Base-by-base conservation (phyloP, 2,888 invertebrate genomes). In the Cataglyphis livida region DNA sequence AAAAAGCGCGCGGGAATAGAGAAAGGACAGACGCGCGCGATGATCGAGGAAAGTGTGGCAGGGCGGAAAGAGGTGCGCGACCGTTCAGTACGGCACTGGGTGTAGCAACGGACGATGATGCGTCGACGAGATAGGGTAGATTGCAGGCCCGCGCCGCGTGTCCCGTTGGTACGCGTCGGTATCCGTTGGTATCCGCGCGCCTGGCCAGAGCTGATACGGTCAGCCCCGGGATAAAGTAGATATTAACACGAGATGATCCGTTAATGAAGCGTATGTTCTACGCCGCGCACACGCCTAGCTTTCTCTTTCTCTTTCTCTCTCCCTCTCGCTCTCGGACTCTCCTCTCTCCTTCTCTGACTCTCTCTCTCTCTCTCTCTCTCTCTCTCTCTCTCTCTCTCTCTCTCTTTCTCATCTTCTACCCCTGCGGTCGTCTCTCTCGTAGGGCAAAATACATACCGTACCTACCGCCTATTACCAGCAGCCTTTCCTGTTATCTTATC, bases 211-310 rank as follows among this genome's bases (percentile, higher is more conserved):
- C 94, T 94, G 94, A 94, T 94, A 94, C 94, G 94, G 94, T 94
- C 94, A 94, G 93, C 93, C 91, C 90, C 92, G 93, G 94, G 94
- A 94, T 94, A 94, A 94, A 94, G 94, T 94, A 94, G 94, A 94
- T 94, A 94, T 94, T 94, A 94, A 94, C 94, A 94, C 93, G 94
- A 94, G 94, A 94, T 94, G 94, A 94, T 94, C 94, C 94, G 94
- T 94, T 94, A 94, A 94, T 94, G 94, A 94, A 94, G 94, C 94
- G 94, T 94, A 94, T 94, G 94, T 94, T 94, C 93, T 90, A 88
- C 89, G 88, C 90, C 90, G 87, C 88, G 85, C 90, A 82, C 89
- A 84, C 88, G 90, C 88, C 88, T 84, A 82, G 81, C 57, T 68
- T 54, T 61, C 68, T 48, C 66, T 25, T 59, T n/a, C 54, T 15